Evolutionary conservation across 2,113 vertebrate genomes (phyloP), one percentile per base, ranked within the genome.

Genomic region (Ramphastos sulfuratus): DNA sequence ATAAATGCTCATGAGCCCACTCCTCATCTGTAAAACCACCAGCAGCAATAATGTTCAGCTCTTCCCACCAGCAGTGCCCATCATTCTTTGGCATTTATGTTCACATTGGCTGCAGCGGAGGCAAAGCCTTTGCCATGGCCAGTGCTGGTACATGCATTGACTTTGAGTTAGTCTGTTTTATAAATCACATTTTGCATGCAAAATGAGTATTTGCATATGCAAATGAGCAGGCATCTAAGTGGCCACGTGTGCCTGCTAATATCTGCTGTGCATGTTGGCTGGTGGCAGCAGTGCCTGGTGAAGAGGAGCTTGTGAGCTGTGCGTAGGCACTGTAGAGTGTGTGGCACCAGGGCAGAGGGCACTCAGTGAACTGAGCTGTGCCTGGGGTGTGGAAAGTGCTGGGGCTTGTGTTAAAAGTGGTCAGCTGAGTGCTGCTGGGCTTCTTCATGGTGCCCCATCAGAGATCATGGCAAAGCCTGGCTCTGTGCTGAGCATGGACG

Each of bases 201-300:
- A 78, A 94, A 85, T 23, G 48, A 81, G 69, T 88, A 88, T 91
- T 96, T 95, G 94, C 16, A 2, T 94, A 92, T 96, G 94, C 93
- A 96, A 89, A 96, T 83, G 54, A 56, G 39, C 10, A 93, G 83
- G 44, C 89, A 75, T 90, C 93, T 87, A 91, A 87, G 89, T 87
- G 91, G 71, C 84, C 87, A 37, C 30, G 56, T 85, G 87, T n/a
- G 79, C 91, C 80, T 71, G 87, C 87, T 91, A 79, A 66, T 77
- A 66, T 39, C 90, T 33, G 6, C 87, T 92, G 46, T 83, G 87
- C 85, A 15, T 65, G 78, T 28, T 92, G 1, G 2, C 54, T 74
- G 25, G 4, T 9, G 69, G 87, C 30, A 9, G 5, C 66, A 1
- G 46, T 4, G 61, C 82, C 31, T 4, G 72, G 58, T 46, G 85